Percentiles rank a stretch among this genome's conserved stretches.
phyloP scores from a whole-genome alignment of 2,113 vertebrate species.

The Dunckerocampus dactyliophorus region DNA sequence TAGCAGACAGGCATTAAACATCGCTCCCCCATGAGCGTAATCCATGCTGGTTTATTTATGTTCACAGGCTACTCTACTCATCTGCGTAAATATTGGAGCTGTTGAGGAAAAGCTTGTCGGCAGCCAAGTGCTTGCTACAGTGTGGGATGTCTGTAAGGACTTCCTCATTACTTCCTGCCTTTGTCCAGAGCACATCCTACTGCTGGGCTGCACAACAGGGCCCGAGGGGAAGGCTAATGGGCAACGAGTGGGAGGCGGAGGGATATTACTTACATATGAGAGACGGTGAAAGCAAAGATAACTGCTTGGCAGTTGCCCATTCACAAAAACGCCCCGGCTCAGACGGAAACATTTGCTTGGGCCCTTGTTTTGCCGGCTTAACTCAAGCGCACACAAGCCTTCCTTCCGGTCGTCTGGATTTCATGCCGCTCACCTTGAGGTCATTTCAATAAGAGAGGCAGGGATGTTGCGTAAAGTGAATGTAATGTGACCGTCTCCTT shows the following conservation, averaged over 20 bases:
- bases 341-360: constrained; percentile 26
- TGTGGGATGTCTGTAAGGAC: constrained; percentile 60
- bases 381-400: neutral
- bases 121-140: constrained; percentile 48
- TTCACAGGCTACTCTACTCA: neutral
- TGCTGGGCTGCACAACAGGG: constrained; percentile 44
- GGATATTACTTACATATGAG: constrained; percentile 30
- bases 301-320: constrained; percentile 15
- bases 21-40: neutral
- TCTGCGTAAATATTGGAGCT: constrained; percentile 16
- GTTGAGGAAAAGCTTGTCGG: constrained; percentile 38
- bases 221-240: constrained; percentile 34
- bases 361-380: constrained; percentile 4
- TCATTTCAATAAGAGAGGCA: constrained; percentile 12
- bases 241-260: neutral
- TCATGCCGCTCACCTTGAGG: neutral
- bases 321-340: neutral
- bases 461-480: constrained; percentile 37
- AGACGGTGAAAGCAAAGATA: constrained; percentile 15
- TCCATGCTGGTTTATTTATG: constrained; percentile 12
- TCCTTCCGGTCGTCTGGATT: constrained; percentile 1
- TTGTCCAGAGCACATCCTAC: constrained; percentile 74
- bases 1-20: neutral
- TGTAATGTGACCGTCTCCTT: constrained; percentile 40
- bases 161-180: constrained; percentile 81